Evolutionary conservation across 2,888 invertebrate genomes (phyloP), one percentile per base, ranked within the genome.

Genomic region (Spisula solida): DNA sequence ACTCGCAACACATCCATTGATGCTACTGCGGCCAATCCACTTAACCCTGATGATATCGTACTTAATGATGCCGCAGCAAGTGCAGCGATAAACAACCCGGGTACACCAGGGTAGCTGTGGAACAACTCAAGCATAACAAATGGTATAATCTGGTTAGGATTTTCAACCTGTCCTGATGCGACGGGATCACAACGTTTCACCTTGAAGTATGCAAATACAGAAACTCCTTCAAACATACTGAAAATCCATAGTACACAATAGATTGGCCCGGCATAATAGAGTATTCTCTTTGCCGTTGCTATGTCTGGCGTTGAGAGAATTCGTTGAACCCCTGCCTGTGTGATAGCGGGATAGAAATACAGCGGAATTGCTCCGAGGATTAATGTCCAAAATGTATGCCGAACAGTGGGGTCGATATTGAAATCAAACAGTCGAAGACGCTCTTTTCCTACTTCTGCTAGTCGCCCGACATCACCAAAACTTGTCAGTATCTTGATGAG

Each of bases 311-410:
- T 89, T 5, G 89, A 87, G 47, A 82, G 85, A 8, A 91, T 88
- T 31, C 91, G 79, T 75, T 91, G 91, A n/a, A 91, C 75, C 8
- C 86, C 85, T 14, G 89, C 85, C 51, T 89, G 91, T 60, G 82
- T 87, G 0, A 88, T 51, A n/a, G 80, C 81, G 10, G 56, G 14
- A 14, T 85, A 87, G 14, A 91, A 83, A 70, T 56, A 85, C 60
- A 56, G 70, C n/a, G 87, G 85, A 29, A 85, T 31, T 16, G 89
- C 56, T 14, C 89, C 91, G n/a, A 91, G 51, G 48, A 60, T 84
- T 20, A 88, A 41, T 10, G 89, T 81, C 91, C 91, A 91, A 86
- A 91, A 86, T 55, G 91, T 85, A 41, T 91, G 85, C 34, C 91
- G 78, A 5, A 78, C 56, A 6, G 89, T 88, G 12, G 91, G 91